Conservation (phyloP, 2,797 vertebrate genomes). For the Lates japonicus region DNA sequence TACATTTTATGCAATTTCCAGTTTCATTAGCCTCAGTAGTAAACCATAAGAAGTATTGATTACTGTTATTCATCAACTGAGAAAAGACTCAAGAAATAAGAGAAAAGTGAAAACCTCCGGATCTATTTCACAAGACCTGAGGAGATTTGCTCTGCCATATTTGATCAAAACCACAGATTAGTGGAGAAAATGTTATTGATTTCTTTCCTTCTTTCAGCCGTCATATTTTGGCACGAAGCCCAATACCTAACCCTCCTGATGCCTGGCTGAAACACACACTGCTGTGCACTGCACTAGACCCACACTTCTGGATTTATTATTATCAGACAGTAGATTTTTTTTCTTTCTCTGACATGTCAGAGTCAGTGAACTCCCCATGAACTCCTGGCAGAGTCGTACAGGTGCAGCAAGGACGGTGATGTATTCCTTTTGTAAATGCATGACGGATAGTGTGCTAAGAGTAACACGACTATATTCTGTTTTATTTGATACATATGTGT, state of each 20-base stretch:
- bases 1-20: not conserved
- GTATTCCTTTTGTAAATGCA: slow-evolving; percentile 2
- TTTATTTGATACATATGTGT: not conserved
- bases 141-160: not conserved
- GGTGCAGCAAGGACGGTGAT: not conserved
- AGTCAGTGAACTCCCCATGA: slow-evolving; percentile 56
- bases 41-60: not conserved
- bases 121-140: not conserved
- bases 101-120: not conserved
- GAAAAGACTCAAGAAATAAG: not conserved
- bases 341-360: slow-evolving; percentile 8
- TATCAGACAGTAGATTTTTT: slow-evolving; percentile 11
- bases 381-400: slow-evolving; percentile 22
- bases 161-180: slow-evolving; percentile 7
- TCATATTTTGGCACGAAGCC: slow-evolving; percentile 22
- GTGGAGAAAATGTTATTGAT: slow-evolving; percentile 29
- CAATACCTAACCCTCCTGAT: not conserved
- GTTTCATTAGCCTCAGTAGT: not conserved
- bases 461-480: not conserved
- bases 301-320: slow-evolving; percentile 25
- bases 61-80: not conserved
- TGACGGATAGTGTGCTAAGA: too few species aligned
- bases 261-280: slow-evolving; percentile 6
- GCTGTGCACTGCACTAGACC: not conserved
- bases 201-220: slow-evolving; percentile 17